A percentile compares a stretch with the other conserved stretches of the same genome.
Conservation (phyloP, 2,888 invertebrate species). For the Ichneumoninae sp. region DNA sequence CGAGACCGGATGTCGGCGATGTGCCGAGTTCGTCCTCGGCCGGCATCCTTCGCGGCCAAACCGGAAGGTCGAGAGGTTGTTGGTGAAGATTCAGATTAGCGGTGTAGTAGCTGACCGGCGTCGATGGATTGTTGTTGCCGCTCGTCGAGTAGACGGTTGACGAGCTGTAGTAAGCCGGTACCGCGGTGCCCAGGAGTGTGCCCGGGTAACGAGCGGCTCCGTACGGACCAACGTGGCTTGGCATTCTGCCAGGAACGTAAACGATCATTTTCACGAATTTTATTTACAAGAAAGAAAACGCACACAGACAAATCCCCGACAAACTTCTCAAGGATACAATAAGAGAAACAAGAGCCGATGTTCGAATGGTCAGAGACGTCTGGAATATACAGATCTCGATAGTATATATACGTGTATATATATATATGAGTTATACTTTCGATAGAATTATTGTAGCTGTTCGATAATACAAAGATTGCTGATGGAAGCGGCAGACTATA, state of each 20-base stretch:
- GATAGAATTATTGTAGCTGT: conserved; percentile 10
- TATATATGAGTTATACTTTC: not conserved
- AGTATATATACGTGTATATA: conserved; percentile 4
- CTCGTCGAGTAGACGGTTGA: conserved; percentile 73
- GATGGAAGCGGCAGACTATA: not conserved
- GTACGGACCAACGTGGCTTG: conserved; percentile 82
- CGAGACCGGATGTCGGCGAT: conserved; percentile 75
- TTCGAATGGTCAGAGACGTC: conserved; percentile 29
- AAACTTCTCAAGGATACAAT: not conserved
- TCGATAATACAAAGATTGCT: not conserved
- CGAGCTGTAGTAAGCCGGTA: conserved; percentile 78
- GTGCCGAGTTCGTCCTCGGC: conserved; percentile 81
- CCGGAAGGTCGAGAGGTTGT: conserved; percentile 79
- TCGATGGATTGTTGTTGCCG: conserved; percentile 60
- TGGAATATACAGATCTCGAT: not conserved
- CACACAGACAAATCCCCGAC: not conserved
- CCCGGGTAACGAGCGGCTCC: conserved; percentile 82
- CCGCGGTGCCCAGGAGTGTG: conserved; percentile 79
- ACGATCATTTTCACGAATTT: conserved; percentile 79
- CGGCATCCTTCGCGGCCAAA: conserved; percentile 83
- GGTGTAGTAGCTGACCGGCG: conserved; percentile 58
- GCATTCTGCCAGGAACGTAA: conserved; percentile 84
- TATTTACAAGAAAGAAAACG: not conserved
- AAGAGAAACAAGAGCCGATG: conserved; percentile 8
- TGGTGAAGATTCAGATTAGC: conserved; percentile 70